Base-by-base conservation (phyloP, 2,797 vertebrate species). In the Aselliscus stoliczkanus region DNA sequence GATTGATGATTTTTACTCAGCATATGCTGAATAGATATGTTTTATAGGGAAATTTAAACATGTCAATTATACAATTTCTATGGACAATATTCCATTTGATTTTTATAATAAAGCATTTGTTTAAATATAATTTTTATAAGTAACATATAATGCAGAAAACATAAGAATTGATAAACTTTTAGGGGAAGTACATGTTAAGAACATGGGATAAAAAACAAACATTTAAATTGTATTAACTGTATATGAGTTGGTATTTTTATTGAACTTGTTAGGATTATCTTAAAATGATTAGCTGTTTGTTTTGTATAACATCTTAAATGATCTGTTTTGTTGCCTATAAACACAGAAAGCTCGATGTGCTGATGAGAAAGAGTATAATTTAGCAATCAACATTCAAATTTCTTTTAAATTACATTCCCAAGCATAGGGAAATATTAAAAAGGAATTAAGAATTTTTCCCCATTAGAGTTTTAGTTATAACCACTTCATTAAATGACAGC, bases 381-480 rank as follows among this genome's bases (percentile, higher is more conserved):
- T 94, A 97, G 88, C 73, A 93, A 97, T 90, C 52, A 90, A 4
- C 85, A 96, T 52, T 98, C 52, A 90, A 90, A 96, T 92, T 97
- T 14, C 8, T 93, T 94, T 98, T 96, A 96, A 94, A 64, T 97
- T 97, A 52, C 93, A 90, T 96, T 96, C 3, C 6, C 47, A 93
- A 73, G 91, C 44, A 97, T 94, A 18, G 62, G 94, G 65, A 98
- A 96, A 95, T 95, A 56, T 69, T 97, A 93, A 96, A 96, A 97
- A 97, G 72, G 64, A 97, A 97, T 96, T 93, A 85, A 96, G 47
- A 96, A 54, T 93, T 84, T 96, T 69, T 96, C 90, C 98, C 94
- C 6, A 6, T 92, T 97, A 95, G 72, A 88, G n/a, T 94, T 96
- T 97, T 96, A 96, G 88, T 93, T 95, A 97, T 94, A 97, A 94